These are phyloP conservation scores for Matsumurasca onukii DNA, from an alignment of 1,140 invertebrate genomes.

Conservation along the genomic window DNA sequence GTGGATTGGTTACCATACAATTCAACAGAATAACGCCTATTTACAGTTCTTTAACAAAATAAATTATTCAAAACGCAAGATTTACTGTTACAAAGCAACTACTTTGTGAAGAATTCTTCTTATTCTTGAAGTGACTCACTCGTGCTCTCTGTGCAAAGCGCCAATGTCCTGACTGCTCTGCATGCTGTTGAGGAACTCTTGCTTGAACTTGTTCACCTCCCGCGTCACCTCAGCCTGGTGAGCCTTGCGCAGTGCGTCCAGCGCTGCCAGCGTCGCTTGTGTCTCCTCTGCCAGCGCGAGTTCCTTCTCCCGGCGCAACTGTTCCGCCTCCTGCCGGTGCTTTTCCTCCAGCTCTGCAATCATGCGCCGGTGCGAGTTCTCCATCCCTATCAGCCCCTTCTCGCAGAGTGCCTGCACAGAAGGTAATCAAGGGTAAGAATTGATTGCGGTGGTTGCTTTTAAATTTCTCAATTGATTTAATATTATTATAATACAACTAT, in stretches of 20 bases:
- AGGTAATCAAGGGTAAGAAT: too few relatives aligned
- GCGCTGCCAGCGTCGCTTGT: conserved; percentile 64
- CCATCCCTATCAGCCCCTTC: conserved; percentile 83
- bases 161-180: conserved; percentile 59
- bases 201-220: conserved; percentile 84
- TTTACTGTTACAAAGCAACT: too few relatives aligned
- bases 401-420: conserved; percentile 70
- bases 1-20: too few relatives aligned
- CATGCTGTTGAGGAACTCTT: conserved; percentile 76
- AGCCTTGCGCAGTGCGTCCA: conserved; percentile 91
- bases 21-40: too few relatives aligned
- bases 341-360: conserved; percentile 82
- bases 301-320: conserved; percentile 77
- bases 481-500: too few relatives aligned
- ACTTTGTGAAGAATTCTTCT: too few relatives aligned
- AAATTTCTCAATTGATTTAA: too few relatives aligned
- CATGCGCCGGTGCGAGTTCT: conserved; percentile 82
- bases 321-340: conserved; percentile 73
- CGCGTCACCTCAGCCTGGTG: conserved; percentile 83
- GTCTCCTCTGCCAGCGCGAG: conserved; percentile 88
- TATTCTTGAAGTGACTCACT: too few relatives aligned
- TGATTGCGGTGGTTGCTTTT: too few relatives aligned
- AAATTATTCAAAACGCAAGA: too few relatives aligned
- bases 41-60: too few relatives aligned
- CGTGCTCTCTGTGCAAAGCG: conserved; percentile 57